Conservation (phyloP, 2,797 vertebrate genomes). For the Sebastes trivittatus region DNA sequence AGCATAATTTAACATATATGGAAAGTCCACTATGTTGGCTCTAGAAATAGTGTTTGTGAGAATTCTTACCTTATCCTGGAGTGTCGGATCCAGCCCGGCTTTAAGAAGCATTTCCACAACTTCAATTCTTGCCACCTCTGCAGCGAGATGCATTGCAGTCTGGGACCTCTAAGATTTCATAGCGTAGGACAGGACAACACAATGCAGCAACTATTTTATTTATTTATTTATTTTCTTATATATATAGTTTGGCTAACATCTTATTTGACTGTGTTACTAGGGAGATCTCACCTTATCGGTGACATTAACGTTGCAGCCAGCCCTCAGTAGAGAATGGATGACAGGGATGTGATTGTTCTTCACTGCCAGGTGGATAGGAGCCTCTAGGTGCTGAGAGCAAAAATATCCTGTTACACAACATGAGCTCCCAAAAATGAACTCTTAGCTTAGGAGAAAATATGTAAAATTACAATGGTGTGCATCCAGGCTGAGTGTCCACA, state of each 20-base stretch:
- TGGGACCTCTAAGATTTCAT: slow-evolving; percentile 83
- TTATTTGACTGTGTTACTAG: not conserved
- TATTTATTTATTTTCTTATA: not conserved
- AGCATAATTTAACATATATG: not conserved
- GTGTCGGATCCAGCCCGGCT: slow-evolving; percentile 82
- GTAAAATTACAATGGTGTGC: not conserved
- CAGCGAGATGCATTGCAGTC: slow-evolving; percentile 88
- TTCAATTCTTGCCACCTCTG: slow-evolving; percentile 88
- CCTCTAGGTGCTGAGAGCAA: slow-evolving; percentile 81
- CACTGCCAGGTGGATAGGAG: slow-evolving; percentile 89
- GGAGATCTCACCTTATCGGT: slow-evolving; percentile 80
- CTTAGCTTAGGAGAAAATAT: not conserved
- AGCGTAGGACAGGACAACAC: not conserved
- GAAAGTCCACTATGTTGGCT: not conserved
- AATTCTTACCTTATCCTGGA: slow-evolving; percentile 83
- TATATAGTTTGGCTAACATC: not conserved
- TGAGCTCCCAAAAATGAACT: not conserved
- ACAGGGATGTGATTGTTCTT: slow-evolving; percentile 80
- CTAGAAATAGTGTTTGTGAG: not conserved
- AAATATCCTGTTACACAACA: slow-evolving; percentile 15
- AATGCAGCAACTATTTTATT: not conserved
- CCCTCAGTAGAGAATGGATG: slow-evolving; percentile 84
- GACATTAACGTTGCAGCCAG: slow-evolving; percentile 80
- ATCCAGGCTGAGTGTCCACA: not conserved
- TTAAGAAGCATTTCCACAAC: slow-evolving; percentile 89